These are phyloP conservation scores for Chloroceryle inda DNA, from an alignment of 2,797 vertebrate genomes.

Conservation along the genomic window DNA sequence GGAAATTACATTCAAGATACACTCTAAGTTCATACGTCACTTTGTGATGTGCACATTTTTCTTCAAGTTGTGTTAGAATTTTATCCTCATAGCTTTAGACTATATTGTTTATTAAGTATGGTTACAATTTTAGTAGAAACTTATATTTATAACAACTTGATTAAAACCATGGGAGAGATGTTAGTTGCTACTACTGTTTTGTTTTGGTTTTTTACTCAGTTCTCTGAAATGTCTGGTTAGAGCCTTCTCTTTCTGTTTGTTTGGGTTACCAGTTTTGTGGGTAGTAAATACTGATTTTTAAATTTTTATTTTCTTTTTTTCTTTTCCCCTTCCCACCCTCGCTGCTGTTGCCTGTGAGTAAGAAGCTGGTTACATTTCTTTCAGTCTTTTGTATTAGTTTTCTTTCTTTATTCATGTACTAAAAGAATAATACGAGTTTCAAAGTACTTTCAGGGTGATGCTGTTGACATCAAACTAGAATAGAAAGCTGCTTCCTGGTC, in stretches of 20 bases:
- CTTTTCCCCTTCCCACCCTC: rapidly evolving
- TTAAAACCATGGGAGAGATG: background rate
- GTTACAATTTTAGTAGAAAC: background rate
- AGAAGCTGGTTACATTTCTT: background rate
- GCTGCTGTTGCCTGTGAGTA: background rate
- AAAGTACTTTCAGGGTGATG: background rate
- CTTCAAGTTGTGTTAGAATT: background rate
- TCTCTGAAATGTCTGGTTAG: background rate
- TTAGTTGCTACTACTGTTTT: background rate
- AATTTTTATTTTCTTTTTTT: background rate
- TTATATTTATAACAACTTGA: background rate
- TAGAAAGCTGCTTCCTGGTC: background rate
- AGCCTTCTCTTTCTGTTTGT: background rate
- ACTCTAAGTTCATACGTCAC: background rate
- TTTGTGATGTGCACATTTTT: background rate
- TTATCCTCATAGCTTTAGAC: background rate
- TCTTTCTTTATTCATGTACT: background rate
- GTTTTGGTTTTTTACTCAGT: background rate
- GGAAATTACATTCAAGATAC: background rate
- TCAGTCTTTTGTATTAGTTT: background rate
- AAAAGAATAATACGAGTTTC: background rate
- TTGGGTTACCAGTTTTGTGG: background rate
- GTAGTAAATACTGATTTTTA: background rate
- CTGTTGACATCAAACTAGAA: background rate
- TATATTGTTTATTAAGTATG: background rate